phyloP scores from a whole-genome alignment of 1,140 invertebrate species.

The Danaus melanippus region DNA sequence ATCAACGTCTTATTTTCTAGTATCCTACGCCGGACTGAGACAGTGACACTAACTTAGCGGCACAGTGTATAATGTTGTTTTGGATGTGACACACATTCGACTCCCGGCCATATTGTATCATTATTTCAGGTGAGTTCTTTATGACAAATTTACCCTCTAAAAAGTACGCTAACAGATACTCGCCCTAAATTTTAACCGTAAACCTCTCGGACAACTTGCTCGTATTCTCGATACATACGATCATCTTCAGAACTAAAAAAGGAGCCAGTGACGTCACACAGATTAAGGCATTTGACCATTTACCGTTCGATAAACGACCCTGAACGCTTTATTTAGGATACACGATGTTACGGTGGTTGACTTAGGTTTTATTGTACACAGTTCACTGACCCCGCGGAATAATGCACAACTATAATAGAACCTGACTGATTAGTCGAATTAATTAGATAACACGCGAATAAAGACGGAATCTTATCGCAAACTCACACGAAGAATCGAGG shows the following conservation, averaged over 20 bases:
- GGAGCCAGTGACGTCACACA: too few relatives aligned
- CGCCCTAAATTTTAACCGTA: too few relatives aligned
- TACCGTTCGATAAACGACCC: constrained; percentile 8
- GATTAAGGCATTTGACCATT: constrained; percentile 1
- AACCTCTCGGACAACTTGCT: too few relatives aligned
- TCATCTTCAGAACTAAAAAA: too few relatives aligned
- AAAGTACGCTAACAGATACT: too few relatives aligned
- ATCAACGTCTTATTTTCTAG: constrained; percentile 36
- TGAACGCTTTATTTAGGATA: constrained; percentile 10
- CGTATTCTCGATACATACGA: too few relatives aligned
- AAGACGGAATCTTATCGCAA: too few relatives aligned
- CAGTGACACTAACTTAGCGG: constrained; percentile 36
- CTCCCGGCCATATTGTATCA: constrained; percentile 32
- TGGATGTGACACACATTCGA: constrained; percentile 50
- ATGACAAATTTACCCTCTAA: neutral
- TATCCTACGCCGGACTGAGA: constrained; percentile 24
- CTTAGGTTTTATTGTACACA: constrained; percentile 5
- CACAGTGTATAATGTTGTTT: constrained; percentile 49
- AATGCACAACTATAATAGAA: constrained; percentile 22
- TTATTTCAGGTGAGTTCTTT: constrained; percentile 40
- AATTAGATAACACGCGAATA: constrained; percentile 23
- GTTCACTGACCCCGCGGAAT: constrained; percentile 22
- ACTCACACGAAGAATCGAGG: too few relatives aligned
- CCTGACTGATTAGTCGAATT: constrained; percentile 22
- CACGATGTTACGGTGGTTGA: constrained; percentile 17